A percentile compares a stretch with the other conserved stretches of the same genome.
phyloP scores from a whole-genome alignment of 2,113 vertebrate genomes.

The Barbus barbus region DNA sequence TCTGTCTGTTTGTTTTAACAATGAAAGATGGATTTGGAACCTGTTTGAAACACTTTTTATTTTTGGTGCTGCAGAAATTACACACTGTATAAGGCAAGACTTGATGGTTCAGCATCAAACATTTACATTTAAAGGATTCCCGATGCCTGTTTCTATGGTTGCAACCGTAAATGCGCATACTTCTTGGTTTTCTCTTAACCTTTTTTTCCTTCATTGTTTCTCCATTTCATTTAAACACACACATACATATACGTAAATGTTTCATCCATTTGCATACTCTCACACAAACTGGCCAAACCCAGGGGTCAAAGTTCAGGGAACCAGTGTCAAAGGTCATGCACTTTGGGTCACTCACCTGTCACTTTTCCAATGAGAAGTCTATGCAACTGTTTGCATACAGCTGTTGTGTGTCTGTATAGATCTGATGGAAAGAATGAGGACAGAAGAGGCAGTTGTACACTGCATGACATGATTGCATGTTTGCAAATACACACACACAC shows the following conservation, averaged over 20 bases:
- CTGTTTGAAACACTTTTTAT: not conserved
- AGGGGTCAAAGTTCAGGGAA: not conserved
- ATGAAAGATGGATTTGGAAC: not conserved
- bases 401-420: not conserved
- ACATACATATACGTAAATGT: too few species aligned
- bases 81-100: not conserved
- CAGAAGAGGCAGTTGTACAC: not conserved
- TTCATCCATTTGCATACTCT: too few species aligned
- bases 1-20: not conserved
- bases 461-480: conserved; percentile 13
- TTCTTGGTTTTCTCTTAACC: not conserved
- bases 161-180: not conserved
- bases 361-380: not conserved
- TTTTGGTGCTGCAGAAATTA: not conserved
- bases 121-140: not conserved
- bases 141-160: not conserved
- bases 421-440: conserved; percentile 10
- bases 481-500: conserved; percentile 11
- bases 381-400: not conserved
- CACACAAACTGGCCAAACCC: not conserved
- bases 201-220: not conserved
- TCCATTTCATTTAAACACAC: too few species aligned
- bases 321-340: conserved; percentile 11
- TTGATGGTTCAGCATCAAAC: not conserved
- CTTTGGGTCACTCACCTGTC: not conserved